Base-by-base conservation (phyloP, 1,140 invertebrate species). In the Pseudomyrmex pallidus region DNA sequence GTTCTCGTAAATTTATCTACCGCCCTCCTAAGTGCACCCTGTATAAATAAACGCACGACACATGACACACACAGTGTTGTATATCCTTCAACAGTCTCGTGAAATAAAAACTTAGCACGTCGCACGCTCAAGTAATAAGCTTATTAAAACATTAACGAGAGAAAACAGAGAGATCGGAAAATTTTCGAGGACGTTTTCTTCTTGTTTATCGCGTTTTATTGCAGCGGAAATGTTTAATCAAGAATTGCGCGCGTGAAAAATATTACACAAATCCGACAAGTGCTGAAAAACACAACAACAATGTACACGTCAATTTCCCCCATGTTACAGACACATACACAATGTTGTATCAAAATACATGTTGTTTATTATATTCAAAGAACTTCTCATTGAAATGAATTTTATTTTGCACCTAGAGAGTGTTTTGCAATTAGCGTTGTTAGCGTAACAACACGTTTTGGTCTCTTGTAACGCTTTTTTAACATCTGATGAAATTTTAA, bases 1-100 rank as follows among this genome's bases (percentile, higher is more conserved):
- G 10, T 35, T 9, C 62, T 80, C 78, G 74, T 62, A 87, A 87
- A 87, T 84, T 87, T 87, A 61, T 74, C 72, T 72, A 44, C 76
- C 76, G 54, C 54, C 54, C 78, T 64, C 70, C 61, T 62, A 82
- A 82, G 46, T 46, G 48, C 17, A 68, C 10, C 46, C 48, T 35
- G 48, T 62, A 44, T 74, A 59, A 59, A 62, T 62, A 78, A 62
- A 56, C 12, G 1, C 35, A n/a, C 12, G 22, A 54, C 54, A 46
- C 35, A 44, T 82, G 22, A 67, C 57, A 62, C 22, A 62, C 22
- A 57, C 12, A 57, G 2, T 25, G 9, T 72, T 35, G 59, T 72
- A 56, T 67, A 44, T 15, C 44, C 46, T 48, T 50, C 12, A 46
- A 50, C 25, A 50, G 22, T n/a, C 12, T 46, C 35, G 70, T 70